Base-by-base conservation (phyloP, 2,888 invertebrate species). In the Lagria hirta region DNA sequence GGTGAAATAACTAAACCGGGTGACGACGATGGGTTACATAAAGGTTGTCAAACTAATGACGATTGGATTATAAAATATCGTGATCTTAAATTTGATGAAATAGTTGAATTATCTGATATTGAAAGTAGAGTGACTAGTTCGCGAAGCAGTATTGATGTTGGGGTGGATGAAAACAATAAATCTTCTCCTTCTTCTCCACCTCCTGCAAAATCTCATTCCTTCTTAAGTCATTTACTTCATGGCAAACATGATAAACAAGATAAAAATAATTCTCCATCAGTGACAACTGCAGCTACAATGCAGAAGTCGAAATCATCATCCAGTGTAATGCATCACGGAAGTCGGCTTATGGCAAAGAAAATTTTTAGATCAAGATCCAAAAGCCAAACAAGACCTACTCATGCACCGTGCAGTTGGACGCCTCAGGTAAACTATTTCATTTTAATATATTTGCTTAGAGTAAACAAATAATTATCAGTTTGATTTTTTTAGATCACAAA, bases 261-360 rank as follows among this genome's bases (percentile, higher is more conserved):
- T 51, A 62, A 61, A 58, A 50, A 37, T 40, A 52, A 55, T 43
- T 53, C 67, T 52, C 52, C 64, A 57, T 59, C 64, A 48, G 60
- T 59, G 48, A 57, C 64, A 62, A 18, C 21, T 16, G 33, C 22
- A 18, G 12, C 37, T 62, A 81, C 82, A 70, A 90, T 90, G 90
- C 89, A 90, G 81, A 91, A 90, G 76, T 90, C 89, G 64, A 88
- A 90, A 71, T 89, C 89, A 15, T 87, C 88, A 57, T 87, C 88
- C 66, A 88, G 87, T 74, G 88, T 90, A 69, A 86, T 89, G 68
- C 87, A 88, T 59, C 79, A 79, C 59, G 77, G 79, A 28, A 76
- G 78, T 57, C 70, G 78, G 69, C 81, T 87, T 69, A 87, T 90
- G 59, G 83, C 88, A 65, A 88, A 86, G 75, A 86, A 86, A 71